Conservation (phyloP, 2,888 invertebrate genomes). For the Caenorhabditis sp. region DNA sequence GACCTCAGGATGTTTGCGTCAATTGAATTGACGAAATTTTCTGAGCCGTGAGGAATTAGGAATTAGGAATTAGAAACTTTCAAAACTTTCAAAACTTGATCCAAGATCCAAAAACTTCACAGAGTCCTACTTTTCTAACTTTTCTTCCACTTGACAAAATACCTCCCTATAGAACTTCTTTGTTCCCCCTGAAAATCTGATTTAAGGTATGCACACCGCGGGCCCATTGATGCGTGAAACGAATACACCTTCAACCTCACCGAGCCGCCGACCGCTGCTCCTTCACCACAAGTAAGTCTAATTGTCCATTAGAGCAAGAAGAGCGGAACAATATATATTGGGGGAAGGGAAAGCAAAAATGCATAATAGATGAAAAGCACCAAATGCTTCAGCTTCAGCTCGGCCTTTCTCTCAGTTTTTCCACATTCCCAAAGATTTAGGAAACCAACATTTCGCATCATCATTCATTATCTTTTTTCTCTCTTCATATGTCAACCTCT, state of each 20-base stretch:
- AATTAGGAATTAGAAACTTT: not conserved
- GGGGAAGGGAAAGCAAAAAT: not conserved
- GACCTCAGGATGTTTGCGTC: conserved; percentile 34
- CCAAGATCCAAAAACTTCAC: not conserved
- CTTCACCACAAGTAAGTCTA: conserved; percentile 45
- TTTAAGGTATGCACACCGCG: conserved; percentile 34
- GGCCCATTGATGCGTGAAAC: conserved; percentile 45
- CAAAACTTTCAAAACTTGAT: no score
- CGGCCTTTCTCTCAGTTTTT: no score
- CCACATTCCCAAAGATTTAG: conserved; percentile 8
- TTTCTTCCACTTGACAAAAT: not conserved
- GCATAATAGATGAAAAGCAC: conserved; percentile 20
- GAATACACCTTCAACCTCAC: conserved; percentile 41
- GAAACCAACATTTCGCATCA: conserved; percentile 14
- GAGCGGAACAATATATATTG: conserved; percentile 6
- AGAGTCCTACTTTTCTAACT: not conserved
- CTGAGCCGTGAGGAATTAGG: conserved; percentile 16
- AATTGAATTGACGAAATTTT: conserved; percentile 6
- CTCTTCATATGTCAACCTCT: conserved; percentile 36
- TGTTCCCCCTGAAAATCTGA: not conserved
- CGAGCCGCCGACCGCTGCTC: conserved; percentile 25
- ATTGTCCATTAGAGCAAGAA: conserved; percentile 44
- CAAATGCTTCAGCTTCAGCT: no score
- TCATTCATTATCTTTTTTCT: conserved; percentile 21
- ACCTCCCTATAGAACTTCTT: not conserved